Evolutionary conservation across 2,888 invertebrate species (phyloP), one percentile per base, ranked within the genome.

Genomic region (Sympetrum striolatum): DNA sequence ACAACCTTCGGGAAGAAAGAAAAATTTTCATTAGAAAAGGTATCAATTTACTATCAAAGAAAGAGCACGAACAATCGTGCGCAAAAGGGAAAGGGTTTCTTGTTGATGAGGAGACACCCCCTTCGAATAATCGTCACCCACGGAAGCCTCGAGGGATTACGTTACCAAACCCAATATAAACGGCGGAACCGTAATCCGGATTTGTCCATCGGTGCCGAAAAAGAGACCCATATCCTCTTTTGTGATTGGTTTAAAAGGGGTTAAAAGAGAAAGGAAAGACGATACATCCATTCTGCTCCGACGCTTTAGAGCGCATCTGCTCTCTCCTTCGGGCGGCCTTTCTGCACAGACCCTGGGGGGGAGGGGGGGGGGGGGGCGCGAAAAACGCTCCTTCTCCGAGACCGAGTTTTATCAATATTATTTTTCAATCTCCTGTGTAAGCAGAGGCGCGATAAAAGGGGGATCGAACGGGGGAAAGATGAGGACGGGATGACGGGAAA

Each of bases 351-450:
- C 80, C 37, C 80, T 14, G 18, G 80, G n/a, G n/a, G n/a, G n/a
- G n/a, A n/a, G n/a, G n/a, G n/a, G n/a, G n/a, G n/a, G n/a, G n/a
- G n/a, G n/a, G n/a, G 80, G 80, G 35, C 35, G 80, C 39, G 37
- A 80, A 44, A 44, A 44, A n/a, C 31, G n/a, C 73, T 73, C n/a
- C 80, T 18, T 15, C 80, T 44, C 80, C n/a, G 39, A 12, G 3
- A 31, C 48, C 5, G 37, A 86, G 60, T 86, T 86, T 86, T 86
- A 86, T 86, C 86, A 86, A 86, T 86, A 86, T 86, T 86, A 86
- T 86, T 86, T 86, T 86, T 86, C 86, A 86, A 86, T 86, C 86
- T 86, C 86, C 86, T 60, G 86, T 37, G 86, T 86, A 86, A 86
- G 86, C 86, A 86, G 53, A 12, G 53, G 82, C 15, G 86, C 37